phyloP scores from a whole-genome alignment of 37 sponge, comb jelly and placozoan genomes.

The Halisarca cf. caerulea region DNA sequence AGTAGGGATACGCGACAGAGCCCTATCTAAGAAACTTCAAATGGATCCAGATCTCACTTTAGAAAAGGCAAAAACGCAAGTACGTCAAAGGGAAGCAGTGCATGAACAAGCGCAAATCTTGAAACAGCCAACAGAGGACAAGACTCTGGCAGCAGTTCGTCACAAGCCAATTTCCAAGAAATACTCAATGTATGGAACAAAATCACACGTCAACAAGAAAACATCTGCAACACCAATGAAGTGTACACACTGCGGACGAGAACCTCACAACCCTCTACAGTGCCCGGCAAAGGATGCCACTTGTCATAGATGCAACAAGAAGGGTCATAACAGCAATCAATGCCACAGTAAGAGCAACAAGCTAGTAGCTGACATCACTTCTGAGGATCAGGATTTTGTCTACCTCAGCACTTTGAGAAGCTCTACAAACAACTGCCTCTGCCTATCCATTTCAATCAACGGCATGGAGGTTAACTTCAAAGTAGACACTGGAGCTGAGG shows the following conservation, averaged over 20 bases:
- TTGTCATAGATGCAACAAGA: slow-evolving; percentile 6
- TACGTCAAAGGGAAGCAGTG: no score
- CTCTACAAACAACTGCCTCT: neutral
- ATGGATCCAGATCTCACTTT: no score
- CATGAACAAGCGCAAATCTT: no score
- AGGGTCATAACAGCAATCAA: neutral
- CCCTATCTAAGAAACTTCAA: no score
- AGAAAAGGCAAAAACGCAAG: no score
- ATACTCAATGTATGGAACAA: no score
- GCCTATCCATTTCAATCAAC: neutral
- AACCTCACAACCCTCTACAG: neutral
- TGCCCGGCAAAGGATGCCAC: neutral
- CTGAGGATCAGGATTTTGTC: neutral
- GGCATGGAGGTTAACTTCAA: neutral
- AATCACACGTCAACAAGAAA: no score
- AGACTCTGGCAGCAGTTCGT: no score
- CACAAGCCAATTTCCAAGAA: no score
- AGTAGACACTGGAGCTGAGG: slow-evolving; percentile 1
- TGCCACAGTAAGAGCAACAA: neutral
- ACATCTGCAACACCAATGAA: neutral
- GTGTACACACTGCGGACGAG: neutral
- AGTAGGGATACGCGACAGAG: no score
- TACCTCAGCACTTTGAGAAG: neutral
- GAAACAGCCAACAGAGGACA: no score
- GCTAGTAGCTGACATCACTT: neutral